A percentile compares a stretch with the other conserved stretches of the same genome.
phyloP scores from a whole-genome alignment of 2,888 invertebrate species.

The Andrena bicolor region DNA sequence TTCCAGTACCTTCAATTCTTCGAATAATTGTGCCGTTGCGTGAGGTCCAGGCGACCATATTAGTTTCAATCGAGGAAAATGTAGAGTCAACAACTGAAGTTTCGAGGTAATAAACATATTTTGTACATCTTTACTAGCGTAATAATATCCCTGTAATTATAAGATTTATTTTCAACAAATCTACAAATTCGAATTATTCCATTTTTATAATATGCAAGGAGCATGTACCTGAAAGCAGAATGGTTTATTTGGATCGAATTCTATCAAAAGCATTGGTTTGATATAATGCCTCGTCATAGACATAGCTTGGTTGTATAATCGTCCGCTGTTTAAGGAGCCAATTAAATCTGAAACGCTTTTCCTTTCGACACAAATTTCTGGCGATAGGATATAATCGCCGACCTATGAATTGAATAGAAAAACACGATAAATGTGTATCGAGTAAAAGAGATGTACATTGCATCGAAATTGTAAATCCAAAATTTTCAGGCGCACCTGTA shows the following conservation, averaged over 20 bases:
- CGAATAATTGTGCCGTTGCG: conserved; percentile 97
- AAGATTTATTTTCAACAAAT: neutral
- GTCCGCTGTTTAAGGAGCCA: conserved; percentile 97
- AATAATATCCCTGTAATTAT: conserved; percentile 90
- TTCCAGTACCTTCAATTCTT: conserved; percentile 93
- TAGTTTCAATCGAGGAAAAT: conserved; percentile 96
- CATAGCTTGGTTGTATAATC: conserved; percentile 97
- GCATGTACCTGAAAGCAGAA: conserved; percentile 92
- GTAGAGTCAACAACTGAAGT: conserved; percentile 96
- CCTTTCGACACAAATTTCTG: conserved; percentile 98
- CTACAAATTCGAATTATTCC: neutral
- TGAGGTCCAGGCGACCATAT: conserved; percentile 99
- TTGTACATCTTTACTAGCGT: conserved; percentile 91
- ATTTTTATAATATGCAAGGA: neutral
- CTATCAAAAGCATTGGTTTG: conserved; percentile 96
- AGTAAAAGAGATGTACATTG: neutral
- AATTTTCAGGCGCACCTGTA: conserved; percentile 86
- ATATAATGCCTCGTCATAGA: conserved; percentile 96
- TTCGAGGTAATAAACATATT: conserved; percentile 94
- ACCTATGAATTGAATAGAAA: conserved; percentile 87
- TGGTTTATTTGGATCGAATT: conserved; percentile 97
- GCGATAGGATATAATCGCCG: conserved; percentile 98
- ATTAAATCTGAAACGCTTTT: conserved; percentile 98
- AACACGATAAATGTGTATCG: neutral
- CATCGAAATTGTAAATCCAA: neutral